These are phyloP conservation scores for Chelon auratus DNA, from an alignment of 2,797 vertebrate species.

Conservation along the genomic window DNA sequence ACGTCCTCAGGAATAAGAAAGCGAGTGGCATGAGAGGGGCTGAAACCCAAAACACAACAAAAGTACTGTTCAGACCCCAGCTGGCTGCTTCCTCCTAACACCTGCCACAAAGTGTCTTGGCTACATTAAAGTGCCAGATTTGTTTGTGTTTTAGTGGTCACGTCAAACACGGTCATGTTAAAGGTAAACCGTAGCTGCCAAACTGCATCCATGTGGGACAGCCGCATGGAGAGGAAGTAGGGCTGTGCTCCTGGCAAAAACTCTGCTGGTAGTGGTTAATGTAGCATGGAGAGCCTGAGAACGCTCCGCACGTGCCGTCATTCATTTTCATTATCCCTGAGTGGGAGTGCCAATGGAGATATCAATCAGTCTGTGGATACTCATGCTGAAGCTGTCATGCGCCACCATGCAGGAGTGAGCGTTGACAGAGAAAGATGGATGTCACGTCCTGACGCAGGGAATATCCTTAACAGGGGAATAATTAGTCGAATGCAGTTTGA, in stretches of 20 bases:
- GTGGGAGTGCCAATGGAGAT: constrained; percentile 65
- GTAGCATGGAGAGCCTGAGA: constrained; percentile 64
- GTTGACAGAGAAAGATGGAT: constrained; percentile 68
- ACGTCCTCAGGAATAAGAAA: background rate
- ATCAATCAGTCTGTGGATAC: constrained; percentile 72
- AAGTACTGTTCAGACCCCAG: constrained; percentile 28
- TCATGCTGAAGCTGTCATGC: constrained; percentile 67
- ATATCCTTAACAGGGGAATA: constrained; percentile 50
- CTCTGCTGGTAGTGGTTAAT: constrained; percentile 57
- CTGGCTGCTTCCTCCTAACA: constrained; percentile 31
- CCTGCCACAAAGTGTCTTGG: constrained; percentile 20
- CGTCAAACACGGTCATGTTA: constrained; percentile 44
- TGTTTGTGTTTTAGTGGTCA: constrained; percentile 15
- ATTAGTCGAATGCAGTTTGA: constrained; percentile 39
- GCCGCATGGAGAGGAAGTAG: constrained; percentile 29
- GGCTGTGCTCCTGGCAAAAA: constrained; percentile 51
- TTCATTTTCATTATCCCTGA: constrained; percentile 74
- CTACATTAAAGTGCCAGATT: constrained; percentile 22
- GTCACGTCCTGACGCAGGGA: constrained; percentile 45
- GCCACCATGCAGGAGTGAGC: constrained; percentile 50
- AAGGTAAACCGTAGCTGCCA: constrained; percentile 45
- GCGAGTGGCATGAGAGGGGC: constrained; percentile 3
- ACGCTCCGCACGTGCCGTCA: constrained; percentile 51
- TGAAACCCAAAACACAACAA: constrained; percentile 12
- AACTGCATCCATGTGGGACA: constrained; percentile 39